Base-by-base conservation (phyloP, 2,888 invertebrate species). In the Acrocera orbiculus region DNA sequence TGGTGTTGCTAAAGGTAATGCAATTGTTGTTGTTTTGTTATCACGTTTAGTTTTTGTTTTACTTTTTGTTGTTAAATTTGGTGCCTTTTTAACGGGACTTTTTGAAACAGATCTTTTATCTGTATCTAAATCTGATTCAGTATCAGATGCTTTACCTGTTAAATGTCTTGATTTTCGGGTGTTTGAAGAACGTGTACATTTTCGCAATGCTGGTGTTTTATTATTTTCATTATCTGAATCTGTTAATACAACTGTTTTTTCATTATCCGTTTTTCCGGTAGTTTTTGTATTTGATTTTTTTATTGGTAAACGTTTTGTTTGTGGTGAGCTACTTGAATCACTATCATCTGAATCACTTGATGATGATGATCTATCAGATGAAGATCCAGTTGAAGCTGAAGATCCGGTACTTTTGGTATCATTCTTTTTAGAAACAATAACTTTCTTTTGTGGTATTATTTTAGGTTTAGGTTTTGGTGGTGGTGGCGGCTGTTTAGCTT, bases 171-270 rank as follows among this genome's bases (percentile, higher is more conserved):
- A 73, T 36, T 73, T 74, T 2, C 78, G 61, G 5, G 75, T 73
- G 30, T 73, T 76, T 0, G 76, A 62, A 0, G 78, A 77, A 8
- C 80, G 61, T 0, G 80, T 79, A 16, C 73, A 54, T 47, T 80
- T 80, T 14, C 78, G 61, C 0, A 73, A 47, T 5, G 35, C 27
- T 8, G 40, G 34, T 15, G 38, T 30, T 17, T 37, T 40, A 4
- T 24, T 27, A 8, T 30, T 34, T 5, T 44, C 46, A 6, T 64
- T 60, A 41, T 69, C 70, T 0, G 70, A 70, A 49, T 69, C 69
- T 1, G 67, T 65, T 40, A 67, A 65, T 11, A 63, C 64, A 40
- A 56, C 63, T 30, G 52, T 55, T 47, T 67, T 42, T 45, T 52
- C 28, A 48, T 30, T 44, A 50, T 58, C 41, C 48, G 45, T 37